phyloP scores from a whole-genome alignment of 2,797 vertebrate species.

The Bryconaethiops microstoma region DNA sequence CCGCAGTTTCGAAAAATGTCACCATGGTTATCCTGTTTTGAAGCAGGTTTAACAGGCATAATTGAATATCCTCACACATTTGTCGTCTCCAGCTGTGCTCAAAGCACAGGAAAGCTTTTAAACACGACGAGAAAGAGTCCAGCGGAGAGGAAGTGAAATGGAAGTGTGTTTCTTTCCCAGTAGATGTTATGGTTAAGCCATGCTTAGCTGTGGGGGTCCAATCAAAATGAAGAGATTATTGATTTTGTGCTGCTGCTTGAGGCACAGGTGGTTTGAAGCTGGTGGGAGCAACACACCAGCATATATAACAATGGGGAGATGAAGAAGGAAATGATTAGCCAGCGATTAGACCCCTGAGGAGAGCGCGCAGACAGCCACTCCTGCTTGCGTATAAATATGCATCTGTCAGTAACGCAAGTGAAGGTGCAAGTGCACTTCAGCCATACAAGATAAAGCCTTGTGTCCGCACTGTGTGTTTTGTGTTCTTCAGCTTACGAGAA shows the following conservation, averaged over 20 bases:
- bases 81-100: not conserved
- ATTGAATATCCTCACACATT: not conserved
- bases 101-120: not conserved
- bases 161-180: constrained; percentile 3
- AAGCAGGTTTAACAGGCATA: not conserved
- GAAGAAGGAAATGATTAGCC: not conserved
- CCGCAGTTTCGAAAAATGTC: not conserved
- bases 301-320: not conserved
- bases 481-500: not conserved
- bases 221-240: constrained; percentile 40
- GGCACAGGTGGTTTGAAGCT: constrained; percentile 36
- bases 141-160: not conserved
- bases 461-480: not conserved
- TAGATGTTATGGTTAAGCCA: not conserved
- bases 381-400: not conserved
- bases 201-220: constrained; percentile 20
- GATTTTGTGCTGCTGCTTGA: constrained; percentile 42
- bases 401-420: not conserved
- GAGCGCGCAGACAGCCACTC: not conserved
- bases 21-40: not conserved
- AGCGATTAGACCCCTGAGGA: not conserved
- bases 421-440: not conserved
- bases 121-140: not conserved
- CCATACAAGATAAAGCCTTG: not conserved
- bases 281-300: constrained; percentile 7